Evolutionary conservation across 92 coral and sea anemone genomes (phyloP).

Genomic region (Actinernus sp.): DNA sequence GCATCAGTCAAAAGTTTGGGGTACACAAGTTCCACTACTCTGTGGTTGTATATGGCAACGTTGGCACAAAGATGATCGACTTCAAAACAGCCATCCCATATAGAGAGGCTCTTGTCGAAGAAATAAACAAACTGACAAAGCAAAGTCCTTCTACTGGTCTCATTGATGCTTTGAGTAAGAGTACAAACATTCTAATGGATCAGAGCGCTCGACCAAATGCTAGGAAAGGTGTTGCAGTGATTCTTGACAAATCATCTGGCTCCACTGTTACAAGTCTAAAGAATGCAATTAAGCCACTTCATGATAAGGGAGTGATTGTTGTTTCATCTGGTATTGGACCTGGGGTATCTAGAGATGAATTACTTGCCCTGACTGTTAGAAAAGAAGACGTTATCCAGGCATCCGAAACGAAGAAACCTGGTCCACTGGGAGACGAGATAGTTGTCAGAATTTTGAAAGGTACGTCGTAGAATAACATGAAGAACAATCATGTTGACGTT

Average conservation of each 20-base stretch:
- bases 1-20: slow-evolving; percentile 15
- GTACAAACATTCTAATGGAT: slow-evolving; percentile 2
- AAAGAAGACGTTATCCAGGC: slow-evolving; percentile 17
- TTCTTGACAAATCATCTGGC: slow-evolving; percentile 26
- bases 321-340: slow-evolving; percentile 15
- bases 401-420: slow-evolving; percentile 1
- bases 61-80: slow-evolving; percentile 2
- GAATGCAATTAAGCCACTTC: no score
- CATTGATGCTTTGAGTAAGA: slow-evolving; percentile 13
- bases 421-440: slow-evolving; percentile 22
- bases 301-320: slow-evolving; percentile 20
- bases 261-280: not conserved
- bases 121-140: not conserved
- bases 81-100: slow-evolving; percentile 8
- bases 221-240: slow-evolving; percentile 14
- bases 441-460: slow-evolving; percentile 9
- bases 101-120: slow-evolving; percentile 1
- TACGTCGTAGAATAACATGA: not conserved
- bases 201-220: slow-evolving; percentile 19
- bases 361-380: slow-evolving; percentile 6
- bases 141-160: slow-evolving; percentile 5
- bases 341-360: slow-evolving; percentile 5
- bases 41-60: slow-evolving; percentile 24
- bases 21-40: slow-evolving; percentile 26
- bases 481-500: no score